Evolutionary conservation across 1,140 invertebrate genomes (phyloP).

Genomic region (Nymphalis io): DNA sequence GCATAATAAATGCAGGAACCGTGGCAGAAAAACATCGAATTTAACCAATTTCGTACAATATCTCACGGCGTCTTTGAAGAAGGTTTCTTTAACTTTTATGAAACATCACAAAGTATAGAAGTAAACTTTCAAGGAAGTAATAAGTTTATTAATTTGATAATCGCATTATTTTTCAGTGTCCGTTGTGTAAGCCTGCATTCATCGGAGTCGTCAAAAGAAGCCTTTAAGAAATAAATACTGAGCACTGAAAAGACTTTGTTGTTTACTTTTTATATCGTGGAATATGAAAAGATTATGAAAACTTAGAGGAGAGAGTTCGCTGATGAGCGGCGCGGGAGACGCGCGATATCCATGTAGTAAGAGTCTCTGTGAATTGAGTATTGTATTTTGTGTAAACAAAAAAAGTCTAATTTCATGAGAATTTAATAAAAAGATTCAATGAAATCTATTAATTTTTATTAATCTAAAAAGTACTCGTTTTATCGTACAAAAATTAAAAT

Average conservation of each 20-base stretch:
- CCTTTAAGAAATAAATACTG: constrained; percentile 23
- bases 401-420: too few species aligned
- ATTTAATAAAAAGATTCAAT: too few species aligned
- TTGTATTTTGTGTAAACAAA: too few species aligned
- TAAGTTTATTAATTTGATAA: constrained; percentile 11
- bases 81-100: neutral
- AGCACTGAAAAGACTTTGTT: constrained; percentile 17
- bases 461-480: too few species aligned
- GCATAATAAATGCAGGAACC: too few species aligned
- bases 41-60: too few species aligned
- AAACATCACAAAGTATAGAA: neutral
- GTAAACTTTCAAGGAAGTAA: neutral
- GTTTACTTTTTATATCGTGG: constrained; percentile 24
- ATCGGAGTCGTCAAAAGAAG: constrained; percentile 26
- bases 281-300: constrained; percentile 26
- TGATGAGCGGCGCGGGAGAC: neutral
- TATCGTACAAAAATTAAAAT: too few species aligned
- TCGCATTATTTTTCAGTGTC: constrained; percentile 14
- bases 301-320: neutral
- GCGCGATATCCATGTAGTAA: too few species aligned
- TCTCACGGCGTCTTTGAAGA: neutral
- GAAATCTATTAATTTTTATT: too few species aligned
- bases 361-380: too few species aligned
- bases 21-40: too few species aligned
- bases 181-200: constrained; percentile 16